Percentiles rank a stretch among this genome's conserved stretches.
phyloP scores from a whole-genome alignment of 2,797 vertebrate genomes.

The Sebastes dallii region DNA sequence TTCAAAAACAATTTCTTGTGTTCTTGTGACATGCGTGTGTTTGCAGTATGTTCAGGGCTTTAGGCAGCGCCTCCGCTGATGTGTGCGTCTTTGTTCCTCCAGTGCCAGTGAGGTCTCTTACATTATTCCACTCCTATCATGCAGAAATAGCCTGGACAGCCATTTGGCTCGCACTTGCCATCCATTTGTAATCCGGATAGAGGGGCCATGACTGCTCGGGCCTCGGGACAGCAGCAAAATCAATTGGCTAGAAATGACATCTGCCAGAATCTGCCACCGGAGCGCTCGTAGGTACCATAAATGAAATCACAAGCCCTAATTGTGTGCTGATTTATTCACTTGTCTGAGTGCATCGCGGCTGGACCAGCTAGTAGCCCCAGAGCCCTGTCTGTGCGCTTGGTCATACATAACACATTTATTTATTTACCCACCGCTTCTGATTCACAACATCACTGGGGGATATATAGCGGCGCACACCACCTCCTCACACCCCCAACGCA shows the following conservation, averaged over 20 bases:
- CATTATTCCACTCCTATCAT: slow-evolving; percentile 76
- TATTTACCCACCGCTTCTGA: slow-evolving; percentile 76
- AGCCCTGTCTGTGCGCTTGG: slow-evolving; percentile 71
- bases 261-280: slow-evolving; percentile 81
- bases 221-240: slow-evolving; percentile 83
- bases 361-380: slow-evolving; percentile 71
- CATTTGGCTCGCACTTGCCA: slow-evolving; percentile 79
- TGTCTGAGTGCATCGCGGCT: slow-evolving; percentile 77
- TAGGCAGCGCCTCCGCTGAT: slow-evolving; percentile 11
- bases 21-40: slow-evolving; percentile 5
- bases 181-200: slow-evolving; percentile 82
- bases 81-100: slow-evolving; percentile 43
- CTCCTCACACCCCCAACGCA: background rate
- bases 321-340: slow-evolving; percentile 87
- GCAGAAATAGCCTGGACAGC: slow-evolving; percentile 79
- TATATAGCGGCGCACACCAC: slow-evolving; percentile 13
- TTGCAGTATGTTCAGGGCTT: slow-evolving; percentile 30
- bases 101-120: slow-evolving; percentile 56
- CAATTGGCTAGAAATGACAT: slow-evolving; percentile 89
- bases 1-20: background rate
- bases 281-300: slow-evolving; percentile 83
- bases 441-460: slow-evolving; percentile 73
- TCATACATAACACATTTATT: slow-evolving; percentile 85
- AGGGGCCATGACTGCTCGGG: slow-evolving; percentile 73
- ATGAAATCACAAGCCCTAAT: slow-evolving; percentile 87